Base-by-base conservation (phyloP, 2,797 vertebrate genomes). In the Anableps anableps region DNA sequence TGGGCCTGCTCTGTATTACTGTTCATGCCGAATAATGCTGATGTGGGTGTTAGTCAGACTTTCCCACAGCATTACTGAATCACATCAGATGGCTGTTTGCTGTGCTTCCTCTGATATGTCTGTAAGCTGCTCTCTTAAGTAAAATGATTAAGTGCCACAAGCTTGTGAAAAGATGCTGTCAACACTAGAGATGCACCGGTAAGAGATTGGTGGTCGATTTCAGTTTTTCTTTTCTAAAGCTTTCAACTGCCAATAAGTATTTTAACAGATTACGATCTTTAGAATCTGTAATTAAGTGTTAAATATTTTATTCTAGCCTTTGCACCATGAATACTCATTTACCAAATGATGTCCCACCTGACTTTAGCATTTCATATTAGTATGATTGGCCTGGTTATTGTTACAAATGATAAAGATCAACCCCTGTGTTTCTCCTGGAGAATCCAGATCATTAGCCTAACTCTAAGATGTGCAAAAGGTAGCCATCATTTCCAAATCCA, bases 121-220 rank as follows among this genome's bases (percentile, higher is more conserved):
- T 76, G 11, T 29, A 70, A 51, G 38, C 78, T 83, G 73, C 72
- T 84, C 10, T 79, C 60, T 66, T 55, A 80, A 2, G 64, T 75
- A 50, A 87, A 85, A 74, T 86, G 71, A 87, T 88, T 2, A 89
- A 93, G 90, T 92, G 91, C 89, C 91, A 93, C 89, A 90, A 79
- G 53, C 80, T 78, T 77, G 55, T 87, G 72, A 80, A 60, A 81
- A 76, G 53, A 86, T 78, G 51, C 64, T 73, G 45, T 80, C 10
- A 81, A 70, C n/a, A 77, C 68, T 43, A 45, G 38, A 45, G 66
- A 70, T 70, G 66, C 66, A 70, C 66, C 26, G 66, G 45, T 43
- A 26, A 23, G 21, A 5, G 3, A 68, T 68, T 10, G 23, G 23
- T 70, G 10, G 41, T 19, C 3, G 2, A n/a, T 43, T 45, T 43